phyloP scores from a whole-genome alignment of 2,888 invertebrate species.

The Allacma fusca region DNA sequence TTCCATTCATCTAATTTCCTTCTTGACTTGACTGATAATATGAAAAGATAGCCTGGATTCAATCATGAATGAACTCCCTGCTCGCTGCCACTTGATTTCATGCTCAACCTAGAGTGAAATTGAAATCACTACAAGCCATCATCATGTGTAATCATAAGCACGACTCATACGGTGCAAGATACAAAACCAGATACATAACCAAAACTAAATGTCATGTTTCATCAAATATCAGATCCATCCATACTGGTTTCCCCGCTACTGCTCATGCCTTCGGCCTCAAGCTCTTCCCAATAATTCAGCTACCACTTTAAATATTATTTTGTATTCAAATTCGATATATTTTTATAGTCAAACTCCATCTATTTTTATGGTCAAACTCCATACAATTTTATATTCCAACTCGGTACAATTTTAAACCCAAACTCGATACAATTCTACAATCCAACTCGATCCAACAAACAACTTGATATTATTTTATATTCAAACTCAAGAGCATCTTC shows the following conservation, averaged over 20 bases:
- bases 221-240: constrained; percentile 30
- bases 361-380: too few relatives aligned
- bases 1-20: constrained; percentile 43
- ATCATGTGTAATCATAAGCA: constrained; percentile 39
- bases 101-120: constrained; percentile 42
- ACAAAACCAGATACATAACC: constrained; percentile 34
- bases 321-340: too few relatives aligned
- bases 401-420: too few relatives aligned
- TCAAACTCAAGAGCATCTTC: too few relatives aligned
- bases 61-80: constrained; percentile 45
- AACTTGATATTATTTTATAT: too few relatives aligned
- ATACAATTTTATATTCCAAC: too few relatives aligned
- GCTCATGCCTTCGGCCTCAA: too few relatives aligned
- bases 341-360: too few relatives aligned
- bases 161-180: constrained; percentile 45
- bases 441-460: too few relatives aligned
- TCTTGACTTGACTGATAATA: constrained; percentile 41
- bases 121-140: constrained; percentile 41
- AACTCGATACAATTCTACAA: too few relatives aligned
- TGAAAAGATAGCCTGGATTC: constrained; percentile 40
- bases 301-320: too few relatives aligned
- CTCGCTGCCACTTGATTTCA: constrained; percentile 40
- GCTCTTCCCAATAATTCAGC: too few relatives aligned
- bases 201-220: constrained; percentile 41
- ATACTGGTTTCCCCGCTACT: not conserved